Evolutionary conservation across 64 coral and sea anemone genomes (phyloP), one percentile per base, ranked within the genome.

Genomic region (Pocillopora verrucosa): DNA sequence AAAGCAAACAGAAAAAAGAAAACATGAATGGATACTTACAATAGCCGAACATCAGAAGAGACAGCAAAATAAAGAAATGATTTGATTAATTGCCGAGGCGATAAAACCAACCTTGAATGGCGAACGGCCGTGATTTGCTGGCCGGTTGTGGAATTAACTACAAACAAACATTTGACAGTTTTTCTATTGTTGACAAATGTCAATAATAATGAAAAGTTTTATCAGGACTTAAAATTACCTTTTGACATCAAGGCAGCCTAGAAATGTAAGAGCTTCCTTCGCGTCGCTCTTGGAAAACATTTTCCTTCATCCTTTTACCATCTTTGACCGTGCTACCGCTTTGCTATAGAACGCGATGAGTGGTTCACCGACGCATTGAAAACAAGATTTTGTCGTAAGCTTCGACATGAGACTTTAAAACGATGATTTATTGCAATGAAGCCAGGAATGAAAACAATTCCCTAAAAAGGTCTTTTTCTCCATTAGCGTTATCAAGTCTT

Each of bases 1-100:
- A 91, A 89, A 95, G 73, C 89, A 91, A 92, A 95, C 86, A 95
- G 76, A 91, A 62, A 83, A 88, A 74, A 87, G 88, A 95, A 92
- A 88, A 89, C 65, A 89, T 87, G 80, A 74, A 92, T 88, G 79
- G 79, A 25, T 56, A 91, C 74, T 88, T 83, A 94, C 83, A 95
- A 95, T 92, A 38, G 89, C 34, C 51, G 80, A 88, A 92, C 84
- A 88, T 95, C 86, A 85, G 76, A 76, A 36, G 60, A 89, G 94
- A 90, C 93, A 94, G 78, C 76, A 87, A 87, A 76, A 80, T 87
- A 94, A 94, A 94, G 89, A 85, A 82, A 60, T 68, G 75, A 56
- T 94, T 90, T 94, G 93, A 90, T 94, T 91, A 94, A 94, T 94
- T 94, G 82, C 75, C 82, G 41, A 85, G 82, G 37, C 65, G 64